A percentile compares a stretch with the other conserved stretches of the same genome.
Conservation (phyloP, 2,797 vertebrate species). For the Anomalospiza imberbis region DNA sequence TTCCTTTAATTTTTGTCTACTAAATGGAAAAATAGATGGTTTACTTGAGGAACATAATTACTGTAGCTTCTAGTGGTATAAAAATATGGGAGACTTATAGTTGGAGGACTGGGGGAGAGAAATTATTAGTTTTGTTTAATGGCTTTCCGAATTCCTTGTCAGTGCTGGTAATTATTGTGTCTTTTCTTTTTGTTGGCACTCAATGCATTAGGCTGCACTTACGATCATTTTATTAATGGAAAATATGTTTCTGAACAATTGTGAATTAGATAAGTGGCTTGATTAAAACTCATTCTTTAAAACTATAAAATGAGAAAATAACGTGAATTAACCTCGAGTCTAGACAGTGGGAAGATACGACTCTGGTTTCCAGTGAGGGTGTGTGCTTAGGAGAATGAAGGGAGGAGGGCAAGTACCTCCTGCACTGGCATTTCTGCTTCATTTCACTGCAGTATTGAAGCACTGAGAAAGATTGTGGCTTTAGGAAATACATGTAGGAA, state of each 20-base stretch:
- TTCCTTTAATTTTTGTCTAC: not conserved
- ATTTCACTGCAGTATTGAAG: not conserved
- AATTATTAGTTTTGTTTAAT: not conserved
- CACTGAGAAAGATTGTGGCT: not conserved
- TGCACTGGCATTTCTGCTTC: not conserved
- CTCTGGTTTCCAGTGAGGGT: not conserved
- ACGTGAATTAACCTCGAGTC: conserved; percentile 6
- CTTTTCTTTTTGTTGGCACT: conserved; percentile 1
- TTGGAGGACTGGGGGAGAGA: not conserved
- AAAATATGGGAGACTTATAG: not conserved
- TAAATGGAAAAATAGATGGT: not conserved
- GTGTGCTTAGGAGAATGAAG: not conserved
- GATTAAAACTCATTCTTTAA: conserved; percentile 32
- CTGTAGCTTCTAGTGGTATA: not conserved
- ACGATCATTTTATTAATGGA: conserved; percentile 42
- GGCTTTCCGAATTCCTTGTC: not conserved
- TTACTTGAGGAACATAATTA: not conserved
- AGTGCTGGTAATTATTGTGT: conserved; percentile 9
- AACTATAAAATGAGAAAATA: conserved; percentile 16
- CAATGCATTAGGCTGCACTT: conserved; percentile 21
- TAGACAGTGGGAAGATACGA: not conserved
- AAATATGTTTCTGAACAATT: conserved; percentile 35
- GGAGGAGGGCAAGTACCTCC: not conserved
- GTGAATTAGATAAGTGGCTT: conserved; percentile 42
- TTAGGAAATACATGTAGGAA: not conserved